Evolutionary conservation across 1,140 invertebrate genomes (phyloP).

Genomic region (Protaetia brevitarsis): DNA sequence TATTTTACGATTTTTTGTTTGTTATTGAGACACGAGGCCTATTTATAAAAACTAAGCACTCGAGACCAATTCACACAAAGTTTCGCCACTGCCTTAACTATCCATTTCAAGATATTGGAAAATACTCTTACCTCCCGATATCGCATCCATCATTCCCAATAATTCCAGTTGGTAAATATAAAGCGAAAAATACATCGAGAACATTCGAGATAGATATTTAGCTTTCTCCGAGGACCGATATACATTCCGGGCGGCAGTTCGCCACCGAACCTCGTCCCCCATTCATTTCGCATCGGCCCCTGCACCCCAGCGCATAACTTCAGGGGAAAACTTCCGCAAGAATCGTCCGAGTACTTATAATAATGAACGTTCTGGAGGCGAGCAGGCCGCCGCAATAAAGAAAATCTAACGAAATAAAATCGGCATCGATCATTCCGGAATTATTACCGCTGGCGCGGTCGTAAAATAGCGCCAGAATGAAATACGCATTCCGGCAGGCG

Average conservation of each 20-base stretch:
- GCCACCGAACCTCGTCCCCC: too few relatives aligned
- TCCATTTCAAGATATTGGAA: too few relatives aligned
- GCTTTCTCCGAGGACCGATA: not conserved
- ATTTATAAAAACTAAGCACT: too few relatives aligned
- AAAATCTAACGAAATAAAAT: slow-evolving; percentile 12
- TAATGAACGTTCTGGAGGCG: slow-evolving; percentile 12
- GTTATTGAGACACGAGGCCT: too few relatives aligned
- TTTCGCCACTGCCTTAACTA: too few relatives aligned
- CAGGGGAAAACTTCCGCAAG: not conserved
- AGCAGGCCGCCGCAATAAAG: slow-evolving; percentile 14
- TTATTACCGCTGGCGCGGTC: not conserved
- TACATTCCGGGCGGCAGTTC: not conserved
- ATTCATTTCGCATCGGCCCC: not conserved
- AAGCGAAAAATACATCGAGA: not conserved
- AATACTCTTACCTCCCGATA: too few relatives aligned
- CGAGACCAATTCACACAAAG: too few relatives aligned
- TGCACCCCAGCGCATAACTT: not conserved
- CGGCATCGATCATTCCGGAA: slow-evolving; percentile 10
- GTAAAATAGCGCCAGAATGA: not conserved
- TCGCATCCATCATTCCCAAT: too few relatives aligned
- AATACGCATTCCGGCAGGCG: too few relatives aligned
- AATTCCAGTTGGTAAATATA: too few relatives aligned
- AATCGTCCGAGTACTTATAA: slow-evolving; percentile 4
- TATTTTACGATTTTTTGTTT: too few relatives aligned
- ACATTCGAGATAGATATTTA: slow-evolving; percentile 10